Evolutionary conservation across 2,888 invertebrate species (phyloP).

Genomic region (Molorchus minor): DNA sequence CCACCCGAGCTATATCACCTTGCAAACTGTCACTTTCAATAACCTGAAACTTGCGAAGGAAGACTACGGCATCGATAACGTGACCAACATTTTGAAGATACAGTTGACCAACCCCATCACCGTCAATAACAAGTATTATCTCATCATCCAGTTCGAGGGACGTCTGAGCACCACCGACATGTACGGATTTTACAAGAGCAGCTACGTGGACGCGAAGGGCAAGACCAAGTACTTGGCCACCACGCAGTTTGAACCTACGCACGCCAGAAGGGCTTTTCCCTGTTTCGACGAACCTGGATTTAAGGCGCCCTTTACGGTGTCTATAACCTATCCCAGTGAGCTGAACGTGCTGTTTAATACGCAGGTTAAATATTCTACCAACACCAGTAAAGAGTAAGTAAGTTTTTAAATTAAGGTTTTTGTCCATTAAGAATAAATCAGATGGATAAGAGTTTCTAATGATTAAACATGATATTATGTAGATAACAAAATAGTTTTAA

Average conservation of each 20-base stretch:
- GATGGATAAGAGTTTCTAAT: no score
- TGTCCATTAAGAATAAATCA: no score
- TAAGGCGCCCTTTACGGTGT: slow-evolving; percentile 40
- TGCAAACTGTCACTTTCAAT: slow-evolving; percentile 8
- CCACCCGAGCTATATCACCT: slow-evolving; percentile 1
- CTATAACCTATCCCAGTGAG: slow-evolving; percentile 31
- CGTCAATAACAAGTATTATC: background rate
- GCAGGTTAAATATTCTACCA: background rate
- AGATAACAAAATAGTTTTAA: no score
- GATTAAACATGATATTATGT: no score
- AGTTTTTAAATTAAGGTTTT: no score
- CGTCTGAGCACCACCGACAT: slow-evolving; percentile 38
- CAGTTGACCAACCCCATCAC: background rate
- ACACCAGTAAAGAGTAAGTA: background rate
- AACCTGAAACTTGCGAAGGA: background rate
- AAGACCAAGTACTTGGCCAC: slow-evolving; percentile 38
- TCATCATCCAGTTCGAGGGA: slow-evolving; percentile 1
- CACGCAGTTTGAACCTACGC: slow-evolving; percentile 41
- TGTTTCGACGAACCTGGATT: slow-evolving; percentile 46
- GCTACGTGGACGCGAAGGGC: slow-evolving; percentile 30
- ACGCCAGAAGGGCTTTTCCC: slow-evolving; percentile 41
- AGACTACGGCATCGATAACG: slow-evolving; percentile 13
- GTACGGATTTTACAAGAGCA: slow-evolving; percentile 41
- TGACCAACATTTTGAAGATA: slow-evolving; percentile 32
- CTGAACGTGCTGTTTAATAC: slow-evolving; percentile 27